These are phyloP conservation scores for Sylvilagus bachmani DNA, from an alignment of 2,113 vertebrate genomes.

Conservation along the genomic window DNA sequence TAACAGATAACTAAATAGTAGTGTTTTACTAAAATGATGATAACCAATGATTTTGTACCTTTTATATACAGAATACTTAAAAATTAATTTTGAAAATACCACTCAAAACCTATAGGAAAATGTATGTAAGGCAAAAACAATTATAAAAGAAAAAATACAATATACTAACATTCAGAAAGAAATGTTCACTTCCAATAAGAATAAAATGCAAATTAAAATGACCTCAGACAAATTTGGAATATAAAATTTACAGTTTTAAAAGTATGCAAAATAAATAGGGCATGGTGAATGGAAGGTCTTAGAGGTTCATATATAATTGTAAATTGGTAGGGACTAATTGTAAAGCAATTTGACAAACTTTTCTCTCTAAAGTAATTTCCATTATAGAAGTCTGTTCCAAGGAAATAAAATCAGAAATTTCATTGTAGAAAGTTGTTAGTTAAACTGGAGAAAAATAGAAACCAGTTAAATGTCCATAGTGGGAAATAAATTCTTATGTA, in stretches of 20 bases:
- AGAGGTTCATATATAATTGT: neutral
- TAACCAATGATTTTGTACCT: neutral
- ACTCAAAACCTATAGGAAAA: neutral
- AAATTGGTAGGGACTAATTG: neutral
- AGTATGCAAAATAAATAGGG: neutral
- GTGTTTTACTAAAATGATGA: neutral
- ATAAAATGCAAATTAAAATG: slow-evolving; percentile 32
- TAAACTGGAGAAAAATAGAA: neutral
- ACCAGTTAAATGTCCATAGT: neutral
- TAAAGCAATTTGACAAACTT: neutral
- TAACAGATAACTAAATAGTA: neutral
- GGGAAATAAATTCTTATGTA: neutral
- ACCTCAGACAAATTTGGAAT: neutral
- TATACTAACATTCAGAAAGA: neutral
- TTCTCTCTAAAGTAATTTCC: neutral
- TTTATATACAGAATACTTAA: slow-evolving; percentile 34
- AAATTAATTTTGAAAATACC: neutral
- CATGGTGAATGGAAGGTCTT: neutral
- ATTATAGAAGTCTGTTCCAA: neutral
- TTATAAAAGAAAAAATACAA: neutral
- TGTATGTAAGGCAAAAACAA: neutral
- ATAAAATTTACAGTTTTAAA: neutral
- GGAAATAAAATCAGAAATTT: neutral
- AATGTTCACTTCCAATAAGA: neutral
- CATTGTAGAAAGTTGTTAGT: neutral